Evolutionary conservation across 2,888 invertebrate species (phyloP).

Genomic region (Diplazon laetatorius): DNA sequence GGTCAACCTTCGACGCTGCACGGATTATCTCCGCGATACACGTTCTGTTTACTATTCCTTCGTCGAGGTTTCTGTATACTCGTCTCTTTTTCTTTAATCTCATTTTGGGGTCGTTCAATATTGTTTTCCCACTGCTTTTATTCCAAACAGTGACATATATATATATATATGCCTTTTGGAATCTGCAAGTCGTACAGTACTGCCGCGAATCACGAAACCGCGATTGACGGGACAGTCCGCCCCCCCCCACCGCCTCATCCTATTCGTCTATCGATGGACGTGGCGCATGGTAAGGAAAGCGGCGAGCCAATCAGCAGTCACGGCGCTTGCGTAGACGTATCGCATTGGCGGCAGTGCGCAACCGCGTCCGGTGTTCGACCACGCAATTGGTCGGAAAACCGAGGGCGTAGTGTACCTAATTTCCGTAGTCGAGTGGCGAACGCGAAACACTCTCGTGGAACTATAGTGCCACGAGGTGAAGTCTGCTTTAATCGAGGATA

Average conservation of each 20-base stretch:
- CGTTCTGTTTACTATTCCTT: constrained; percentile 21
- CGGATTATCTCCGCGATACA: constrained; percentile 2
- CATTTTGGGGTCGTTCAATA: neutral
- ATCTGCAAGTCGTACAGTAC: neutral
- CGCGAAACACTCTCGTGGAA: neutral
- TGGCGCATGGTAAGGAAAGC: no score
- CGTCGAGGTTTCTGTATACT: constrained; percentile 12
- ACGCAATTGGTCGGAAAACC: no score
- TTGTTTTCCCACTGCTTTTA: neutral
- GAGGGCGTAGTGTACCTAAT: neutral
- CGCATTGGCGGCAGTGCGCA: no score
- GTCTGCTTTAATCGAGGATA: neutral
- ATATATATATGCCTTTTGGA: no score
- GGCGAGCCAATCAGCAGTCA: no score
- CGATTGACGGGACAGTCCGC: no score
- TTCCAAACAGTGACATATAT: neutral
- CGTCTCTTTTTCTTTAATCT: neutral
- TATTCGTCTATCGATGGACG: no score
- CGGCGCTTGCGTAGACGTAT: no score
- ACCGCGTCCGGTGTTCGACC: no score
- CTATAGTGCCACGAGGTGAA: neutral
- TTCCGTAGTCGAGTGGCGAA: neutral
- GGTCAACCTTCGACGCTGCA: constrained; percentile 5
- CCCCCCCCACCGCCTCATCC: no score
- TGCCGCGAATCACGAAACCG: no score